Conservation (phyloP, 2,888 invertebrate genomes). For the Blastobasis lacticolella region DNA sequence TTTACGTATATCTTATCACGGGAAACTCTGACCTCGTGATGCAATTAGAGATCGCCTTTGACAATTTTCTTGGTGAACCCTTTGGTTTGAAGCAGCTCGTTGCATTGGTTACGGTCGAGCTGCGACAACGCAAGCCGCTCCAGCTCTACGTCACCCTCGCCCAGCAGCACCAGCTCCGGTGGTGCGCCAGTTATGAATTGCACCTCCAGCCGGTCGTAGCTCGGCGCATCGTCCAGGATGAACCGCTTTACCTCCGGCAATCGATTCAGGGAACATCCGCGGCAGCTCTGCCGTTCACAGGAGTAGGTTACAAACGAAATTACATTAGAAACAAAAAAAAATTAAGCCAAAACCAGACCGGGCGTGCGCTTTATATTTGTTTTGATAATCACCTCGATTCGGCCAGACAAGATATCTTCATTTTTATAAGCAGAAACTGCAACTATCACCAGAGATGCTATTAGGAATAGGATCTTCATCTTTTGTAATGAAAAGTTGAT, state of each 20-base stretch:
- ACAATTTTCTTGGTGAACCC: conserved; percentile 64
- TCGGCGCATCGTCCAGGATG: conserved; percentile 79
- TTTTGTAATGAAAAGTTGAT: conserved; percentile 1
- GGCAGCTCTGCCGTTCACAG: conserved; percentile 74
- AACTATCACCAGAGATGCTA: conserved; percentile 26
- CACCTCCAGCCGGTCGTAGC: conserved; percentile 76
- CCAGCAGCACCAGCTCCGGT: conserved; percentile 77
- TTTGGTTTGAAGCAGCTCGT: conserved; percentile 74
- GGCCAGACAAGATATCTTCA: conserved; percentile 49
- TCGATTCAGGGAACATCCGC: conserved; percentile 79
- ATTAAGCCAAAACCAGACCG: no score
- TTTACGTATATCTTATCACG: no score
- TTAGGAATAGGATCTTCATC: conserved; percentile 28
- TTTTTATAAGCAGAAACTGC: conserved; percentile 32
- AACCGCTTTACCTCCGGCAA: conserved; percentile 79
- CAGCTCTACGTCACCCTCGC: conserved; percentile 72
- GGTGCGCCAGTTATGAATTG: conserved; percentile 78
- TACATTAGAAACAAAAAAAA: no score
- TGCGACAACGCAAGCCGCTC: conserved; percentile 76
- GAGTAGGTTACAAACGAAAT: not conserved
- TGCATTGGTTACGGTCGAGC: conserved; percentile 78
- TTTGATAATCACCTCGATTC: conserved; percentile 52
- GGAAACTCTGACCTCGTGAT: not conserved
- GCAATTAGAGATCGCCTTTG: conserved; percentile 1
- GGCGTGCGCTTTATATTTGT: no score